Evolutionary conservation across 1,140 invertebrate species (phyloP).

Genomic region (Drosophila ercepeae): DNA sequence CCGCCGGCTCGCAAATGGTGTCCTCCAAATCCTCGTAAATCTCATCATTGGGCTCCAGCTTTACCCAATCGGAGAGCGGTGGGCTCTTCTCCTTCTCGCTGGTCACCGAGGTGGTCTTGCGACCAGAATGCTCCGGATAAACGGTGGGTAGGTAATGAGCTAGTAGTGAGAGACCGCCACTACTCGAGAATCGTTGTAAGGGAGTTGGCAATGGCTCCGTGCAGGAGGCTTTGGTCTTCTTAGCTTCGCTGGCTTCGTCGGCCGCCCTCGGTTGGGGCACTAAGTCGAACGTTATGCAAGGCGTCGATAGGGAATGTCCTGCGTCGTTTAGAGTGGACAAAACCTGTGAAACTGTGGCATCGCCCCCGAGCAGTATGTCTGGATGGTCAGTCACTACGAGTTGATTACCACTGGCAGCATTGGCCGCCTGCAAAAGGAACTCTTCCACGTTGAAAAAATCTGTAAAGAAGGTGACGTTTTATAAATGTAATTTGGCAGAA

Average conservation of each 20-base stretch:
- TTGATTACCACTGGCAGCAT: slow-evolving; percentile 51
- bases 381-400: slow-evolving; percentile 84
- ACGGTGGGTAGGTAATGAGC: slow-evolving; percentile 93
- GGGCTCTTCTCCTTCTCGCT: slow-evolving; percentile 85
- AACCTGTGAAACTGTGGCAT: slow-evolving; percentile 87
- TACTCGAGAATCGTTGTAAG: slow-evolving; percentile 92
- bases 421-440: slow-evolving; percentile 60
- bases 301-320: slow-evolving; percentile 85
- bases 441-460: slow-evolving; percentile 75
- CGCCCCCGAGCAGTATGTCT: slow-evolving; percentile 84
- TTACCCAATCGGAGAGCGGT: slow-evolving; percentile 90
- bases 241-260: slow-evolving; percentile 45
- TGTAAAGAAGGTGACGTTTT: slow-evolving; percentile 1
- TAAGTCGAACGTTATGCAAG: slow-evolving; percentile 85
- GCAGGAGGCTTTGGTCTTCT: slow-evolving; percentile 61
- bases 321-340: slow-evolving; percentile 85
- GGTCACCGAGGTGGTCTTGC: slow-evolving; percentile 81
- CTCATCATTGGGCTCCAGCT: slow-evolving; percentile 89
- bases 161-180: slow-evolving; percentile 93
- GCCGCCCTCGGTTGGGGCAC: slow-evolving; percentile 34
- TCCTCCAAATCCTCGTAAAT: slow-evolving; percentile 88
- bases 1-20: slow-evolving; percentile 77
- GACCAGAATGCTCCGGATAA: slow-evolving; percentile 88
- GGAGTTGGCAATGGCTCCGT: slow-evolving; percentile 84
- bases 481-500: not conserved